These are phyloP conservation scores for Nephotettix cincticeps DNA, from an alignment of 1,140 invertebrate species.

Conservation along the genomic window DNA sequence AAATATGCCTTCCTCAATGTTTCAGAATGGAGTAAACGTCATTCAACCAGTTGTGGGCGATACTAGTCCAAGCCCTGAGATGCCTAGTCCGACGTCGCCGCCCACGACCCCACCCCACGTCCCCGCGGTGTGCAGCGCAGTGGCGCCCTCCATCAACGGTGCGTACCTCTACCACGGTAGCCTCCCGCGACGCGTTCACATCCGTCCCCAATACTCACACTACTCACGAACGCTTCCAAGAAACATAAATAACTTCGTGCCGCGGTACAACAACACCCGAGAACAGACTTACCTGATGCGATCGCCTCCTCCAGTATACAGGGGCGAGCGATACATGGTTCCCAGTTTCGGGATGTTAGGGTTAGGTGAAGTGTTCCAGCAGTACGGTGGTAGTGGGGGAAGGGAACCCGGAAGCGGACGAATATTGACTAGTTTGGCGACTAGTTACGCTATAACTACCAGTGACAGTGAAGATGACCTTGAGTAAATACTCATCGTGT, in stretches of 20 bases:
- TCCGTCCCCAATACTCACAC: not conserved
- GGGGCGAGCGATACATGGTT: conserved; percentile 14
- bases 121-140: conserved; percentile 13
- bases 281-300: conserved; percentile 20
- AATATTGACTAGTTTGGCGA: conserved; percentile 20
- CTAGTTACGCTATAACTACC: conserved; percentile 24
- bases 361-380: conserved; percentile 25
- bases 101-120: not conserved
- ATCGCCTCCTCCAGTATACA: not conserved
- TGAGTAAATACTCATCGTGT: not conserved
- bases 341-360: conserved; percentile 22
- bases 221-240: conserved; percentile 9
- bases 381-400: conserved; percentile 4
- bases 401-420: conserved; percentile 7
- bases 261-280: not conserved
- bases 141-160: conserved; percentile 30
- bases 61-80: not conserved
- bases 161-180: conserved; percentile 30
- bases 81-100: not conserved
- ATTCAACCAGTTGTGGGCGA: not conserved
- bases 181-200: conserved; percentile 9
- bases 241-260: not conserved
- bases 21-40: conserved; percentile 6
- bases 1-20: too few relatives aligned
- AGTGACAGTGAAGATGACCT: conserved; percentile 28